Evolutionary conservation across 1,140 invertebrate species (phyloP), one percentile per base, ranked within the genome.

Genomic region (Pseudomyrmex sp.): DNA sequence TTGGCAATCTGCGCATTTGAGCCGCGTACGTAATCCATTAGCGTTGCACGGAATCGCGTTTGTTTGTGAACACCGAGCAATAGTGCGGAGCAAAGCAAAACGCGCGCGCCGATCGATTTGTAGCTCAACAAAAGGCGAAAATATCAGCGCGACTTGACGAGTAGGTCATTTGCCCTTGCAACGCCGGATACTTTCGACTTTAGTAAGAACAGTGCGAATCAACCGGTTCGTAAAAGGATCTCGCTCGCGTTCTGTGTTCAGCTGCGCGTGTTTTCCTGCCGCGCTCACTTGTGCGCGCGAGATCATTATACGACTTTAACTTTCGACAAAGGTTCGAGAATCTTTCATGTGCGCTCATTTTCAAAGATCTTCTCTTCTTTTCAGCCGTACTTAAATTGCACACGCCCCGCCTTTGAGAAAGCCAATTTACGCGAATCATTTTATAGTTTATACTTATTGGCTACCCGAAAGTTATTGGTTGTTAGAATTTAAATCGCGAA

Each of bases 151-250:
- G 85, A 89, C 87, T 87, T 74, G 84, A 83, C 80, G 72, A 91
- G 86, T 84, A 86, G 87, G 86, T 90, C 80, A 86, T 83, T 90
- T 90, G 89, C 84, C 86, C 87, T 91, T 90, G 90, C 85, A 88
- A 77, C 85, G 69, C 82, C 83, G 65, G 77, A 88, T 86, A 91
- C 87, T 91, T 91, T 91, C 90, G 79, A 91, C 86, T 92, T 85
- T 87, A 77, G 68, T 79, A 86, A 86, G 83, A 91, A 89, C 80
- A 83, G 77, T 56, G 73, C 70, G 72, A 88, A 68, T 83, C 52
- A 58, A 62, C 76, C 76, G 48, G 68, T 85, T 85, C 50, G 61
- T 12, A 85, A 82, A 87, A 80, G 74, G 69, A 84, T 80, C 56
- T 52, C 26, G 58, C 59, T 48, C 26, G 3, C 26, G 26, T 26